phyloP scores from a whole-genome alignment of 2,113 vertebrate genomes.

The Nothoprocta perdicaria region DNA sequence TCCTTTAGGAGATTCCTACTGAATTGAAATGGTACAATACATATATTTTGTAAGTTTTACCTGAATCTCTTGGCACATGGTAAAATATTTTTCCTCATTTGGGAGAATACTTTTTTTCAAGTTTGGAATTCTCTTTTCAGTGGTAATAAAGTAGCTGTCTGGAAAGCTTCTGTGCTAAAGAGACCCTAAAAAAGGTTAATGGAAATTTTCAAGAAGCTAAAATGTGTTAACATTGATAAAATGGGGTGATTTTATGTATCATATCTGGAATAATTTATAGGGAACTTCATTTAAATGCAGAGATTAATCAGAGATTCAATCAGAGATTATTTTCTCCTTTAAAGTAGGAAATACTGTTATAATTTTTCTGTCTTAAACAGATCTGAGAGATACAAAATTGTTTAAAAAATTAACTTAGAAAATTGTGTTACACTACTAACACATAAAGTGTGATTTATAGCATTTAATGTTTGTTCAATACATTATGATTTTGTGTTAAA shows the following conservation, averaged over 20 bases:
- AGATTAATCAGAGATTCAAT: conserved; percentile 40
- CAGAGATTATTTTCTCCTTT: conserved; percentile 26
- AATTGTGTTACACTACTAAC: not conserved
- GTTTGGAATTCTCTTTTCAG: not conserved
- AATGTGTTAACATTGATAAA: not conserved
- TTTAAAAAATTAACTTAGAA: not conserved
- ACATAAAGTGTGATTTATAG: not conserved
- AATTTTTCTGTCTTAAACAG: not conserved
- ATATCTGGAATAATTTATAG: conserved; percentile 5
- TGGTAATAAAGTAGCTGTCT: not conserved
- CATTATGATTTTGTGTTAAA: not conserved
- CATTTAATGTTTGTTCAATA: not conserved
- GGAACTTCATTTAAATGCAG: conserved; percentile 35
- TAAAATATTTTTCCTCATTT: not conserved
- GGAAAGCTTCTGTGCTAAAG: not conserved
- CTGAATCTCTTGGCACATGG: not conserved
- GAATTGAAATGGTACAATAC: not conserved
- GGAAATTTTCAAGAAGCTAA: not conserved
- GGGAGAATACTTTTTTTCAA: not conserved
- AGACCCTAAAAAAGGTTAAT: not conserved
- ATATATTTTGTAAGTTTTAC: not conserved
- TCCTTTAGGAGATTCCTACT: not conserved
- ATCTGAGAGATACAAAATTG: not conserved
- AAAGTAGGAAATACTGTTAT: not conserved
- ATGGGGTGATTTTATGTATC: not conserved